Conservation (phyloP, 2,797 vertebrate species). For the Gouania willdenowi region DNA sequence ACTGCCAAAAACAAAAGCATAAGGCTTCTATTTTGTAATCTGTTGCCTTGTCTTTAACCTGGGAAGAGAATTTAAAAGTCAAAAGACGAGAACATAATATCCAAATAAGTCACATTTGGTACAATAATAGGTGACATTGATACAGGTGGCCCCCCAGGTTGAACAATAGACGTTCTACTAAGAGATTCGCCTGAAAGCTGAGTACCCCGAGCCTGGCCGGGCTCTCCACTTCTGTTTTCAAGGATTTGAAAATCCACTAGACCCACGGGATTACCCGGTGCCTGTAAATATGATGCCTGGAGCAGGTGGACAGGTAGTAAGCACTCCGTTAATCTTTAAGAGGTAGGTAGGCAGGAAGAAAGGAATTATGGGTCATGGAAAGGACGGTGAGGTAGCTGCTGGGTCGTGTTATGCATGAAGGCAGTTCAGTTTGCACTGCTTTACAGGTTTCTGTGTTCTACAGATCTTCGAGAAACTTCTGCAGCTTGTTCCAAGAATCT, state of each 20-base stretch:
- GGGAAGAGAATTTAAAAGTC: conserved; percentile 1
- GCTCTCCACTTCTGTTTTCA: conserved; percentile 41
- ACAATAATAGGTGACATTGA: conserved; percentile 40
- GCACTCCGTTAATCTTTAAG: conserved; percentile 67
- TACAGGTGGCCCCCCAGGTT: conserved; percentile 45
- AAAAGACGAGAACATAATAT: conserved; percentile 37
- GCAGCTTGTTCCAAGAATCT: too few relatives aligned
- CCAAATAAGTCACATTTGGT: conserved; percentile 45
- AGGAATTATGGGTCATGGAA: conserved; percentile 68
- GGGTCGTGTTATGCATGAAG: conserved; percentile 9
- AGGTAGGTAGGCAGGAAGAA: conserved; percentile 66
- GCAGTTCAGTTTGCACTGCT: not conserved
- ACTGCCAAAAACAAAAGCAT: conserved; percentile 21
- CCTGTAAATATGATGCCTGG: conserved; percentile 68
- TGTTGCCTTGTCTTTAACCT: not conserved
- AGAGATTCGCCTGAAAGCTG: conserved; percentile 38
- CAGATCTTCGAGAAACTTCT: too few relatives aligned
- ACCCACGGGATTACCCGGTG: conserved; percentile 51
- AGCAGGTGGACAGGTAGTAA: conserved; percentile 74
- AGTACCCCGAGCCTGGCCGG: conserved; percentile 44
- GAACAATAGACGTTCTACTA: conserved; percentile 52
- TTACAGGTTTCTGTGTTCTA: not conserved
- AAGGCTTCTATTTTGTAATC: not conserved
- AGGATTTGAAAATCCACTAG: conserved; percentile 66
- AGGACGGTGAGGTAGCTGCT: conserved; percentile 47